Percentiles rank a stretch among this genome's conserved stretches.
phyloP scores from a whole-genome alignment of 2,888 invertebrate genomes.

The Nephrotoma guestfalica region DNA sequence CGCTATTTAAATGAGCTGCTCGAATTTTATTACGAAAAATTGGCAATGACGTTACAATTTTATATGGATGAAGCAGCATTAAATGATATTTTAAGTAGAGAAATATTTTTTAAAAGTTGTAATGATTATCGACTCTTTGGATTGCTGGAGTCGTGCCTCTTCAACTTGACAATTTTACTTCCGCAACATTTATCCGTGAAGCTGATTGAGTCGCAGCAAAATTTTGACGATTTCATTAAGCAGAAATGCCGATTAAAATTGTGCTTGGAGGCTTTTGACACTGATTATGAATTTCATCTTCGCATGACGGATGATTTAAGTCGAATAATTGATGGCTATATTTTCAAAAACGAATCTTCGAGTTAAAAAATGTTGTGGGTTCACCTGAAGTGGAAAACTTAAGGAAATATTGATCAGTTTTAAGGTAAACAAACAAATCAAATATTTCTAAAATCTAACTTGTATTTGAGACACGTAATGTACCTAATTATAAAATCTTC shows the following conservation, averaged over 20 bases:
- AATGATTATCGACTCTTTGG: slow-evolving; percentile 31
- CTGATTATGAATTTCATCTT: slow-evolving; percentile 34
- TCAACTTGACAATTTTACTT: slow-evolving; percentile 38
- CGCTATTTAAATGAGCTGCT: slow-evolving; percentile 26
- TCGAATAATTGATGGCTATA: slow-evolving; percentile 38
- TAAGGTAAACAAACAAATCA: too few species aligned
- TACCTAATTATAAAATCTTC: too few species aligned
- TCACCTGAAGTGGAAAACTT: too few species aligned
- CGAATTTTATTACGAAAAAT: slow-evolving; percentile 28
- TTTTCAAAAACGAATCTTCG: slow-evolving; percentile 11
- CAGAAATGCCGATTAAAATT: slow-evolving; percentile 35
- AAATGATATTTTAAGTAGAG: slow-evolving; percentile 19
- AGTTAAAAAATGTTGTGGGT: too few species aligned
- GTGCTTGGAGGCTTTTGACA: slow-evolving; percentile 38
- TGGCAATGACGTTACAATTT: neutral
- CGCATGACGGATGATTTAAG: slow-evolving; percentile 39
- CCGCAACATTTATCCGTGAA: slow-evolving; percentile 35
- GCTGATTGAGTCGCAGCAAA: slow-evolving; percentile 34
- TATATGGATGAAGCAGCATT: slow-evolving; percentile 17
- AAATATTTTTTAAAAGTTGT: slow-evolving; percentile 25
- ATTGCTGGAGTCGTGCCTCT: slow-evolving; percentile 38
- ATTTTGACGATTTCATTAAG: slow-evolving; percentile 37
- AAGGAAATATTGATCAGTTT: too few species aligned
- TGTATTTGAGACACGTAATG: too few species aligned
- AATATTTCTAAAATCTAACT: too few species aligned